Conservation (phyloP, 2,888 invertebrate genomes). For the Agonum fuliginosum region DNA sequence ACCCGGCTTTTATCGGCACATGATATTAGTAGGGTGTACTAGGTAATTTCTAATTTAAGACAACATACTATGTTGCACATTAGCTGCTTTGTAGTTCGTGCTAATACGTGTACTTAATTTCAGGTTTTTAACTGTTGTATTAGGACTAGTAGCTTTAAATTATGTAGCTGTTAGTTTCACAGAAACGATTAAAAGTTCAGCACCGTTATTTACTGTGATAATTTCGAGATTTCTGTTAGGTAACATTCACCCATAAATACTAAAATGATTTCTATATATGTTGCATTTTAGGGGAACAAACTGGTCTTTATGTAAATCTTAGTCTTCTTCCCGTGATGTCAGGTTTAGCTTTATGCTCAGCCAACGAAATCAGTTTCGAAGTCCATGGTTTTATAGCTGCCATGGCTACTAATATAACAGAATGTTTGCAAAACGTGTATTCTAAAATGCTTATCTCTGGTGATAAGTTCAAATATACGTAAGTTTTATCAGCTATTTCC, state of each 20-base stretch:
- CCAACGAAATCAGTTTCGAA: slow-evolving; percentile 86
- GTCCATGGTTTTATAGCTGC: slow-evolving; percentile 83
- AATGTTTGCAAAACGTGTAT: slow-evolving; percentile 87
- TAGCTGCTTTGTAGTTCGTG: not conserved
- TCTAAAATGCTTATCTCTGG: slow-evolving; percentile 86
- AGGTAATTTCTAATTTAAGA: slow-evolving; percentile 72
- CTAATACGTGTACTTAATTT: slow-evolving; percentile 63
- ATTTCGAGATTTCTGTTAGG: slow-evolving; percentile 81
- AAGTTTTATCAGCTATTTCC: slow-evolving; percentile 72
- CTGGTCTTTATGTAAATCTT: slow-evolving; percentile 80
- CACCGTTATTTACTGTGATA: slow-evolving; percentile 85
- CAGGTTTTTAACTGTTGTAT: slow-evolving; percentile 83
- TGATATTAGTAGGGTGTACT: slow-evolving; percentile 83
- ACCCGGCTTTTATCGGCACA: slow-evolving; percentile 82
- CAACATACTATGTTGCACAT: not conserved
- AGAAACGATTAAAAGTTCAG: slow-evolving; percentile 87
- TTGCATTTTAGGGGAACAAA: slow-evolving; percentile 80
- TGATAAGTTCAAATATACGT: slow-evolving; percentile 84
- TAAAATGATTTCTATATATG: slow-evolving; percentile 2
- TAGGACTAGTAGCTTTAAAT: slow-evolving; percentile 84
- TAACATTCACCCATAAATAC: slow-evolving; percentile 66
- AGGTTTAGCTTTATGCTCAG: slow-evolving; percentile 84
- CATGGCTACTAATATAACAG: slow-evolving; percentile 85
- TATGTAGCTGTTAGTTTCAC: slow-evolving; percentile 88
- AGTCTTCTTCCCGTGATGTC: slow-evolving; percentile 86